Evolutionary conservation across 2,113 vertebrate species (phyloP).

Genomic region (Nanorana parkeri): DNA sequence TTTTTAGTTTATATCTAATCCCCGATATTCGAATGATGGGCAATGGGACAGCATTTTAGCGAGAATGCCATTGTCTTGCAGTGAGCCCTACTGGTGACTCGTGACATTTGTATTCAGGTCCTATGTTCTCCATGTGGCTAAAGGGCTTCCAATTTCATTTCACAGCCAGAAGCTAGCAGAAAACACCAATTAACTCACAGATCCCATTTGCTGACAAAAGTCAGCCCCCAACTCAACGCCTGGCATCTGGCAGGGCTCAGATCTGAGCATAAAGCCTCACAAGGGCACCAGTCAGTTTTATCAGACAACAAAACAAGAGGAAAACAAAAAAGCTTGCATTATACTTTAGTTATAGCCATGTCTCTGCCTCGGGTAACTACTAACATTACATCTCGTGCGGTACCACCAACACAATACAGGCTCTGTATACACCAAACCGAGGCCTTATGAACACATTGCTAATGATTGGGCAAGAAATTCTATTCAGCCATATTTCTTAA

Average conservation of each 20-base stretch:
- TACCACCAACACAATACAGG: no score
- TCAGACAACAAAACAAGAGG: not conserved
- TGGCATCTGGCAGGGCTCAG: constrained; percentile 71
- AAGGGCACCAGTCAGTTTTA: constrained; percentile 3
- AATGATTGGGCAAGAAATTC: no score
- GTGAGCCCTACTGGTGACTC: constrained; percentile 72
- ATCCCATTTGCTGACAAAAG: constrained; percentile 76
- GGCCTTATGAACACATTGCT: no score
- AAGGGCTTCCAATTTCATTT: constrained; percentile 82
- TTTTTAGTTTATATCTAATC: constrained; percentile 80
- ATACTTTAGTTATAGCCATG: no score
- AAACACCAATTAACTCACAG: constrained; percentile 82
- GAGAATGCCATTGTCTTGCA: constrained; percentile 73
- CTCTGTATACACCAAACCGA: no score
- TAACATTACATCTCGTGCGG: no score
- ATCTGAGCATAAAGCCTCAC: not conserved
- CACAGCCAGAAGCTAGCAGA: constrained; percentile 78
- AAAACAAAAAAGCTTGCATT: constrained; percentile 6
- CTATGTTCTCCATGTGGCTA: constrained; percentile 76
- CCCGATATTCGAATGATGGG: constrained; percentile 77
- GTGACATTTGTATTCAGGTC: constrained; percentile 80
- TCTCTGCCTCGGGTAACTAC: no score
- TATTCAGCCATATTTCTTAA: no score
- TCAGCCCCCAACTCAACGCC: constrained; percentile 69
- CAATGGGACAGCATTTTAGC: constrained; percentile 70